Conservation (phyloP, 1,140 invertebrate genomes). For the Caenorhabditis tropicalis region DNA sequence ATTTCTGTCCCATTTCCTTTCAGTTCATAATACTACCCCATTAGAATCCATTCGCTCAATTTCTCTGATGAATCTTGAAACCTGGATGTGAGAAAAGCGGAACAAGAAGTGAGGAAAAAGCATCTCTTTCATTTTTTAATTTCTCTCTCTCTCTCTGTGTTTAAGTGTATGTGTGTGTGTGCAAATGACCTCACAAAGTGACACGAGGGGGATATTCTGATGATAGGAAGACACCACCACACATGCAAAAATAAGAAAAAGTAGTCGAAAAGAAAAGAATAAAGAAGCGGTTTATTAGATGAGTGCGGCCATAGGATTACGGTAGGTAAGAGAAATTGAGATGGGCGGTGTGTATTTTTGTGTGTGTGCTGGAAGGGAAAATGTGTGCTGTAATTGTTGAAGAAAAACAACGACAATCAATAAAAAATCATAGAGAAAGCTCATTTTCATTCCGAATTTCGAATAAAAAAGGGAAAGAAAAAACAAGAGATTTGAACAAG, state of each 20-base stretch:
- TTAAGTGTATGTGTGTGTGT: neutral
- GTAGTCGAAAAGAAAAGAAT: neutral
- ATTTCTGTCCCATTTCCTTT: neutral
- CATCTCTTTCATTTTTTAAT: too few relatives aligned
- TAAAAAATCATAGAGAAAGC: neutral
- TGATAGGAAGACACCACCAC: neutral
- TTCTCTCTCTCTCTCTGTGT: neutral
- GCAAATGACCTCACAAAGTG: constrained; percentile 16
- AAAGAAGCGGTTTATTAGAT: constrained; percentile 2
- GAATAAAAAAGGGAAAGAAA: too few relatives aligned
- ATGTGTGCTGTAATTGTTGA: neutral
- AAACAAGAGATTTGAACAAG: too few relatives aligned
- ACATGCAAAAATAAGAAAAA: constrained; percentile 36
- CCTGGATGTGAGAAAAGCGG: neutral
- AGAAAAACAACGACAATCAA: neutral
- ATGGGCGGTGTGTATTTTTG: too few relatives aligned
- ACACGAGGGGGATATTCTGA: neutral
- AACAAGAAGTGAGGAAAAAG: too few relatives aligned
- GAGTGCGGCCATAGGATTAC: constrained; percentile 10
- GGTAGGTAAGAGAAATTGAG: neutral
- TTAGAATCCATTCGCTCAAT: neutral
- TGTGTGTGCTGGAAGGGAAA: too few relatives aligned
- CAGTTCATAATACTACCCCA: neutral
- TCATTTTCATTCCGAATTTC: too few relatives aligned
- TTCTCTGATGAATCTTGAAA: neutral